Base-by-base conservation (phyloP, 2,888 invertebrate genomes). In the Caenorhabditis doughertyi region DNA sequence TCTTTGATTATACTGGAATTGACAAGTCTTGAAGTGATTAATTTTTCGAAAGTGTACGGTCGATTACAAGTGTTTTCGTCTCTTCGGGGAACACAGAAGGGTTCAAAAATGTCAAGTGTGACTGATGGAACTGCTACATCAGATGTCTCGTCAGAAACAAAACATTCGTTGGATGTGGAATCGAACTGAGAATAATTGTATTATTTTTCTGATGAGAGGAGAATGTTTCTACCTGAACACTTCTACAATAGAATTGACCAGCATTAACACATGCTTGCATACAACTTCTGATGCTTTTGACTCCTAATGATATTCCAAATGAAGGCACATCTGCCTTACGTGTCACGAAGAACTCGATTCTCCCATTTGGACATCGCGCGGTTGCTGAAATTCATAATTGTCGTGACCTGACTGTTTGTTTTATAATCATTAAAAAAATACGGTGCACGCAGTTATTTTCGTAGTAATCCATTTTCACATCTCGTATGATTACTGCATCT, bases 401-500 rank as follows among this genome's bases (percentile, higher is more conserved):
- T 9, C n/a, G 1, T 42, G 11, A 42, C 32, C 9, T 32, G 32
- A 9, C n/a, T 25, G 16, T 51, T 25, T 16, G 23, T 9, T n/a
- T n/a, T 11, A 27, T 21, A 42, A 39, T n/a, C 4, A 8, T n/a
- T n/a, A 18, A 21, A 64, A n/a, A 74, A 67, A 89, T 89, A 93
- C 93, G 92, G 85, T 92, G 92, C n/a, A 93, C 92, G 87, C 93
- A 94, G 87, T 93, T 93, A 89, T 93, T 94, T 87, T 94, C 93
- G 90, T 93, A 92, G 88, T 93, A 93, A 85, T 93, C 93, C 53
- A 93, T n/a, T 92, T 68, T 62, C 16, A 70, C 29, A 51, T 82
- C 82, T 23, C 42, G 18, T 5, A 79, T 79, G 7, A 72, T 79
- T 7, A 73, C 47, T 9, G 77, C 47, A 70, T 82, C 82, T 56